These are phyloP conservation scores for Carposina sasakii DNA, from an alignment of 1,140 invertebrate species.

Conservation along the genomic window DNA sequence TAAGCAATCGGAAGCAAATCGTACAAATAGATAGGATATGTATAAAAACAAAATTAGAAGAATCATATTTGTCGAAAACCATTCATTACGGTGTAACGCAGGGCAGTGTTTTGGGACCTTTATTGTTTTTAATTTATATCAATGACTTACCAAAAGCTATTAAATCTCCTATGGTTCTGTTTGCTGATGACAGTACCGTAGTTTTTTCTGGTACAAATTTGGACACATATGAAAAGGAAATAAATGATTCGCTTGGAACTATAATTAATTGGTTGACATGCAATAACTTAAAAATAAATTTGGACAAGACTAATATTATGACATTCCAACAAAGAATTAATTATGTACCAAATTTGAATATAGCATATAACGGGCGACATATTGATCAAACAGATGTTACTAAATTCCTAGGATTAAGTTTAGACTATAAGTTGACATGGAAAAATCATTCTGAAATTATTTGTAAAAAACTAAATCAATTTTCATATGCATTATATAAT, in stretches of 20 bases:
- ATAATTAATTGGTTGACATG: conserved; percentile 4
- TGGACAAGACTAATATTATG: conserved; percentile 6
- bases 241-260: background rate
- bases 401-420: background rate
- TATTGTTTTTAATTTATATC: conserved; percentile 18
- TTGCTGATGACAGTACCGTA: conserved; percentile 6
- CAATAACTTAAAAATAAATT: conserved; percentile 8
- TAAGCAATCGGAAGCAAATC: background rate
- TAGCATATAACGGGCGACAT: background rate
- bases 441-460: background rate
- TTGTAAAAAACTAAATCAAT: background rate
- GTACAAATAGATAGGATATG: conserved; percentile 1
- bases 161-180: background rate
- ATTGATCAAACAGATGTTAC: background rate
- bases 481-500: background rate
- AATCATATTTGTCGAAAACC: conserved; percentile 3
- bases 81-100: background rate
- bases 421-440: conserved; percentile 5
- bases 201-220: background rate
- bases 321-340: background rate
- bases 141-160: conserved; percentile 3
- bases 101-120: conserved; percentile 9
- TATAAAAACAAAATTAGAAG: background rate
- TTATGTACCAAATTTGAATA: background rate
- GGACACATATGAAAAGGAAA: background rate